Conservation (phyloP, 2,113 vertebrate genomes). For the Promerops cafer region DNA sequence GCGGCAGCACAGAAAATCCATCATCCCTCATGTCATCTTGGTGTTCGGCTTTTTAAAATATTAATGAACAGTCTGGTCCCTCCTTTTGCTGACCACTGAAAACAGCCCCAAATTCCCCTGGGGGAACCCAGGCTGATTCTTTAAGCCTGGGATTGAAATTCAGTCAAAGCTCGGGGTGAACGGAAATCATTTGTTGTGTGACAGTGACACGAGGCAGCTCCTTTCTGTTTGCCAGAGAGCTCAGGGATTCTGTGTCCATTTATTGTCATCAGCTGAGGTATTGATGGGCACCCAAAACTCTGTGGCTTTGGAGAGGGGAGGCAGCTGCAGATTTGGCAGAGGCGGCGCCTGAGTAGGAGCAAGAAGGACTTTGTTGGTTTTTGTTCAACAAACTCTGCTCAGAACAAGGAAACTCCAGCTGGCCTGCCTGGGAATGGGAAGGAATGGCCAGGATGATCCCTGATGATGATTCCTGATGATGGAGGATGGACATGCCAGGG, state of each 20-base stretch:
- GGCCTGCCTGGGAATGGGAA: not conserved
- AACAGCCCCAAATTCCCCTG: not conserved
- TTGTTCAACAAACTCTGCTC: not conserved
- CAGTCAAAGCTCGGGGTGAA: conserved; percentile 30
- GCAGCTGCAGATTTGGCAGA: not conserved
- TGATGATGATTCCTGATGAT: not conserved
- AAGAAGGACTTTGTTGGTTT: not conserved
- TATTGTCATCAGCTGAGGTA: not conserved
- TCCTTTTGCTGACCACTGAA: conserved; percentile 54
- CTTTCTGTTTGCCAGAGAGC: conserved; percentile 25
- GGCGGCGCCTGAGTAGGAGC: not conserved
- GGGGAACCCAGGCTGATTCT: not conserved
- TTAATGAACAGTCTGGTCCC: conserved; percentile 56
- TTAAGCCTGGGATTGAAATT: conserved; percentile 48
- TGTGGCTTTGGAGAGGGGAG: not conserved
- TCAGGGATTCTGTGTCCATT: conserved; percentile 19
- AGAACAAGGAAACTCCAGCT: not conserved
- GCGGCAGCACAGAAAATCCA: not conserved
- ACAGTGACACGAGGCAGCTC: conserved; percentile 13
- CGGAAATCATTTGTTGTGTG: conserved; percentile 51
- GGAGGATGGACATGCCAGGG: not conserved
- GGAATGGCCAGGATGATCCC: not conserved
- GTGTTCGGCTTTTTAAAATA: conserved; percentile 62
- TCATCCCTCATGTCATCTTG: conserved; percentile 47
- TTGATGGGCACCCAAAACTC: conserved; percentile 6